These are phyloP conservation scores for Tapera naevia DNA, from an alignment of 2,797 vertebrate species.

Conservation along the genomic window DNA sequence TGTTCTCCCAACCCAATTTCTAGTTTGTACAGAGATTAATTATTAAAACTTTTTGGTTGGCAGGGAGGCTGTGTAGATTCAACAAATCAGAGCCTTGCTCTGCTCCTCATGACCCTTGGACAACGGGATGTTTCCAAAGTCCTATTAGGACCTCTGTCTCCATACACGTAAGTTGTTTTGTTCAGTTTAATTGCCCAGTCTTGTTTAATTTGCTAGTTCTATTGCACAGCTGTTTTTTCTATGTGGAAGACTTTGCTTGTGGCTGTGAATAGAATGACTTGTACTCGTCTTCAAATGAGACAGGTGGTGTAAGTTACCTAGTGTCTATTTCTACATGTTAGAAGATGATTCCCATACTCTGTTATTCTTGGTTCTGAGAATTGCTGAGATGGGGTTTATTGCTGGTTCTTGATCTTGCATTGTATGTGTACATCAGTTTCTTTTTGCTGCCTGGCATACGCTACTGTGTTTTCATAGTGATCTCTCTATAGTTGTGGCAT, in stretches of 20 bases:
- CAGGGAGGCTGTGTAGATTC: conserved; percentile 98
- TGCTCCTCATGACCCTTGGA: conserved; percentile 96
- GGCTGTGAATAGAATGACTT: background rate
- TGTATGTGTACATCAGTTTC: background rate
- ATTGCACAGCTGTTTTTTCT: background rate
- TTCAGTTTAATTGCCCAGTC: background rate
- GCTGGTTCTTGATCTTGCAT: background rate
- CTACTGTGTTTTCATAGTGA: background rate
- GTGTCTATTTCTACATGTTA: background rate
- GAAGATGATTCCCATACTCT: background rate
- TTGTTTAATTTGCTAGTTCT: background rate
- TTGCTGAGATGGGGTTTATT: background rate
- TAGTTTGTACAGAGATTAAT: conserved; percentile 67
- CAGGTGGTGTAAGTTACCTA: background rate
- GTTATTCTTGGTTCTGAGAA: background rate
- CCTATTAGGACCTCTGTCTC: conserved; percentile 91
- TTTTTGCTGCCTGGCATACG: background rate
- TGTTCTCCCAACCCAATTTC: conserved; percentile 11
- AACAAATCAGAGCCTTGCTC: conserved; percentile 91
- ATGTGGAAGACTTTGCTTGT: background rate
- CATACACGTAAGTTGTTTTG: conserved; percentile 88
- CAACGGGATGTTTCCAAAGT: conserved; percentile 97
- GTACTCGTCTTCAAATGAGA: background rate
- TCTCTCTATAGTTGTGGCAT: background rate
- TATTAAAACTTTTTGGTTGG: conserved; percentile 69